Evolutionary conservation across 64 coral and sea anemone genomes (phyloP), one percentile per base, ranked within the genome.

Genomic region (Orbicella faveolata): DNA sequence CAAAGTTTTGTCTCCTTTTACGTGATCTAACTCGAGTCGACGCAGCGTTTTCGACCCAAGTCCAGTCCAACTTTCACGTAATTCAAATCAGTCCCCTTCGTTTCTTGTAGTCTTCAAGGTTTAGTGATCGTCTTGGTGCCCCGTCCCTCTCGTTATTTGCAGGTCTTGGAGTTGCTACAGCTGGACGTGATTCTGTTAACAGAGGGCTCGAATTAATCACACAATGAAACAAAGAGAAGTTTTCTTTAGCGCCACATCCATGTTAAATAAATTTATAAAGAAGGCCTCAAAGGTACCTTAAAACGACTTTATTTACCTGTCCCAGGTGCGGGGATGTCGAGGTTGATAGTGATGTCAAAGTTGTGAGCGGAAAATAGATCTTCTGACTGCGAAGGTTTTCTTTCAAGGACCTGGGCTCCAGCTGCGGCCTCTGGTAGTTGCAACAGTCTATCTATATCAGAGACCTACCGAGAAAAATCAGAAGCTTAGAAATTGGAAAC

Each of bases 51-150:
- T 70, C 21, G n/a, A 23, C 9, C 21, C 21, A 26, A 70, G 67
- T 7, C 10, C 20, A 70, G n/a, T 26, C 67, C 21, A 23, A 9
- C 1, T 11, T 26, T 10, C 67, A 8, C 41, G 34, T 15, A 73
- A 53, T 72, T 35, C 30, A 99, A 63, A 99, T 99, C 23, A 99
- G 85, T 34, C 97, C 97, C 76, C 93, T 90, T 84, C 97, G 76
- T 83, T 99, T 99, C 89, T 99, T 99, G 80, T 99, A 99, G 69
- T 99, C 97, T 79, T 99, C 97, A 36, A 99, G 89, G 79, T 99
- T 99, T 12, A 99, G 91, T 26, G 97, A 99, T 61, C 97, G 84
- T 61, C 97, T 67, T 36, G 97, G 97, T 0, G 97, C 90, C 15
- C 92, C 93, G 15, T 93, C 81, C 17, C 88, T 83, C 36, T 95